Conservation (phyloP, 2,113 vertebrate species). For the Microcebus griseorufus region DNA sequence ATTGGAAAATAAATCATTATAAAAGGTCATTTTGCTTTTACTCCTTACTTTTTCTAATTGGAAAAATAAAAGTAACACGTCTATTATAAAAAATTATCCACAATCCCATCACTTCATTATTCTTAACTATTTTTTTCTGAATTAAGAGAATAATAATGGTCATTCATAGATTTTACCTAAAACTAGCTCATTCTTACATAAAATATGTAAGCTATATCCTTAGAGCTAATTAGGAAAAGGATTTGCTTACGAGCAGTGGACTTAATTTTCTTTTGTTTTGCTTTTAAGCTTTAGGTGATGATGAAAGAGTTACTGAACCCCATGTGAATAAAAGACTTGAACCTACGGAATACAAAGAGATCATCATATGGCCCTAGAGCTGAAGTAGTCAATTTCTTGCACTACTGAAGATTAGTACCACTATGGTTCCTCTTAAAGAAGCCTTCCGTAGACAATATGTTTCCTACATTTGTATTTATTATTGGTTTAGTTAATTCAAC, state of each 20-base stretch:
- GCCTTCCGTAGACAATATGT: background rate
- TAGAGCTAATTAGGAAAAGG: background rate
- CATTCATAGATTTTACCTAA: background rate
- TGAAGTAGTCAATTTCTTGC: background rate
- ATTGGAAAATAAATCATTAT: conserved; percentile 13
- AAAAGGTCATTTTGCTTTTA: background rate
- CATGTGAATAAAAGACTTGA: background rate
- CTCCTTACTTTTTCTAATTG: background rate
- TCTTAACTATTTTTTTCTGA: background rate
- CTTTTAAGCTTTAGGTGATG: background rate
- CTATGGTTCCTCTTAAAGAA: background rate
- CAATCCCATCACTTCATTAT: background rate
- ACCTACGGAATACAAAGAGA: background rate
- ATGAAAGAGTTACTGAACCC: background rate
- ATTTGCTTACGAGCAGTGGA: background rate
- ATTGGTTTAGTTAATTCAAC: background rate
- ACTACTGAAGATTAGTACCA: background rate
- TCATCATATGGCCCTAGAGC: background rate
- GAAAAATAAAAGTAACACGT: background rate
- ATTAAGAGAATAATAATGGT: background rate
- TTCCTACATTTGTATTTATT: background rate
- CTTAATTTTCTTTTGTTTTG: background rate
- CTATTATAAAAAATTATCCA: background rate
- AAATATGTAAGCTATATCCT: background rate
- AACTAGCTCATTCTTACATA: conserved; percentile 23